These are phyloP conservation scores for Delia radicum DNA, from an alignment of 1,140 invertebrate genomes.

Conservation along the genomic window DNA sequence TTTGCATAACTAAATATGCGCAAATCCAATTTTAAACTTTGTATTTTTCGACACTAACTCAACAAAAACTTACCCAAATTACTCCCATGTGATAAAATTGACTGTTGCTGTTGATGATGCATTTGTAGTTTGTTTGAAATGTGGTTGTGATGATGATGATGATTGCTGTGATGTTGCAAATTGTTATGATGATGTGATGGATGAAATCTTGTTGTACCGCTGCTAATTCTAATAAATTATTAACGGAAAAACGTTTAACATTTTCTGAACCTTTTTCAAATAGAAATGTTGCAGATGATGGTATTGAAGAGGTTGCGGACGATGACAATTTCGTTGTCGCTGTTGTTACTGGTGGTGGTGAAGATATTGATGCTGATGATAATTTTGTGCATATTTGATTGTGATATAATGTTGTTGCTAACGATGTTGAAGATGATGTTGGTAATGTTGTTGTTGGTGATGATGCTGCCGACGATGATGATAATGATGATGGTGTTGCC, in stretches of 20 bases:
- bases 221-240: conserved; percentile 33
- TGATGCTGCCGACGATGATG: not conserved
- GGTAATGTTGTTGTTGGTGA: conserved; percentile 1
- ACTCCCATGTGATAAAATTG: not conserved
- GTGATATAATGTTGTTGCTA: not conserved
- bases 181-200: not conserved
- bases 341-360: not conserved
- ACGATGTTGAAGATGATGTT: not conserved
- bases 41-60: not conserved
- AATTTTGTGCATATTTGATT: not conserved
- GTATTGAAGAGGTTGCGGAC: not conserved
- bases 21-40: not conserved
- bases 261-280: conserved; percentile 30
- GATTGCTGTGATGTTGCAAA: conserved; percentile 23
- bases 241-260: conserved; percentile 35
- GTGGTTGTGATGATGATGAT: not conserved
- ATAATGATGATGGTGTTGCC: not conserved
- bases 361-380: not conserved
- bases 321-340: not conserved
- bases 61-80: conserved; percentile 7
- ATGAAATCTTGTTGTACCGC: not conserved
- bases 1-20: not conserved
- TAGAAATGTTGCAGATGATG: not conserved
- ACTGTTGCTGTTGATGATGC: conserved; percentile 10
- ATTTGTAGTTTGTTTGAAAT: conserved; percentile 19